Base-by-base conservation (phyloP, 2,888 invertebrate species). In the Pyrocoelia pectoralis region DNA sequence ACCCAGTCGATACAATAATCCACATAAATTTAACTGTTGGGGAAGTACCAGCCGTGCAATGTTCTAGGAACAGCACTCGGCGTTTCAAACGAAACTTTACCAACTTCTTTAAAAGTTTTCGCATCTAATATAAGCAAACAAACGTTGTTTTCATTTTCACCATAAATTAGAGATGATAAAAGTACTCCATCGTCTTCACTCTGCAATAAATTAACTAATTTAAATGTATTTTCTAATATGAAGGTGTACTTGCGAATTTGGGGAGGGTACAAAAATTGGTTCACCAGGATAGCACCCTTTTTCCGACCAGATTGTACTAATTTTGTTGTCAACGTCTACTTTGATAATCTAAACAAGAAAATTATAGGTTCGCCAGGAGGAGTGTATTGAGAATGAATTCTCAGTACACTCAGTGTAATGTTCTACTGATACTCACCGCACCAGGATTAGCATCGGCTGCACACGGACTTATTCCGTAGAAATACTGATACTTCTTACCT, bases 261-360 rank as follows among this genome's bases (percentile, higher is more conserved):
- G 92, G 12, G 84, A 74, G 1, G 92, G 87, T 5, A 94, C 88
- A 77, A 94, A 94, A 68, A 94, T 87, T 0, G 94, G 93, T 79
- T 95, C 95, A 73, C 94, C 94, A 6, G 94, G 93, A 77, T 91
- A 95, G 62, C 90, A 87, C 69, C 89, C 87, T 0, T 79, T 76
- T 73, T 92, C 91, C 69, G 86, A 86, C 94, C 94, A 94, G 0
- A 87, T 89, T 67, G 82, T 82, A 6, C 81, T 82, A 0, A 84
- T 85, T 68, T 89, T 90, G 0, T 81, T 85, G 49, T 81, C 69
- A 0, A 88, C 88, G 73, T 94, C 93, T 28, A 93, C 91, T 82
- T 94, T 95, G 38, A 94, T 91, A 1, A 94, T 71, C 76, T 78
- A 66, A 56, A 73, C 76, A 43, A 43, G 43, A 60, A 38, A n/a